phyloP scores from a whole-genome alignment of 2,113 vertebrate genomes.

The Nycticebus coucang region DNA sequence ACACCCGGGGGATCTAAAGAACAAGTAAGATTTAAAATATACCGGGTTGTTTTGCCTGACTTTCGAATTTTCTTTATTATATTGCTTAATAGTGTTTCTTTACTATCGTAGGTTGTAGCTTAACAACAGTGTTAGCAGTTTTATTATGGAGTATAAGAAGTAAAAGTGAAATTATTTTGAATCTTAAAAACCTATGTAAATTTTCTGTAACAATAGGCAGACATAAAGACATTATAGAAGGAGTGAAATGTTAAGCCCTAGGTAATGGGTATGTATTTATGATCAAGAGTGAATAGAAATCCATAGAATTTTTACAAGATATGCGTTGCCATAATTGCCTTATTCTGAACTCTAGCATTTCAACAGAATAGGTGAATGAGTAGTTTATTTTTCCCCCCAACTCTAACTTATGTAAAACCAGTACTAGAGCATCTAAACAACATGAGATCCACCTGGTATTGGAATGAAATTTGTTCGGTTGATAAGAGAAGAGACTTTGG shows the following conservation, averaged over 20 bases:
- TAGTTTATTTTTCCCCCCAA: background rate
- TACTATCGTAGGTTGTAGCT: background rate
- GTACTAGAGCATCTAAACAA: background rate
- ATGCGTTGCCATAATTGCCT: background rate
- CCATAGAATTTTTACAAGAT: background rate
- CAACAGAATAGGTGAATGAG: background rate
- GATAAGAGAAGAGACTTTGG: accelerated
- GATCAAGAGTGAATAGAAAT: background rate
- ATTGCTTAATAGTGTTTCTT: conserved; percentile 32
- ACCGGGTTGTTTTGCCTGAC: background rate
- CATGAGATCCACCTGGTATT: background rate
- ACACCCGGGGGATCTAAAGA: conserved; percentile 76
- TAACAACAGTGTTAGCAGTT: background rate
- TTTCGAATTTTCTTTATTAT: conserved; percentile 41
- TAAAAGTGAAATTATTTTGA: conserved; percentile 18
- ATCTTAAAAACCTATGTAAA: conserved; percentile 14
- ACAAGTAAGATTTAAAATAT: conserved; percentile 84
- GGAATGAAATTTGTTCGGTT: background rate
- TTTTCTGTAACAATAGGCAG: background rate
- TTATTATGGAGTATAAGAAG: background rate
- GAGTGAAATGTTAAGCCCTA: background rate
- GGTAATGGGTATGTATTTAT: background rate
- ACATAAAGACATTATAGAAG: background rate
- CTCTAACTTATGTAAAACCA: background rate
- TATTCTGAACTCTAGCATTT: background rate